A percentile compares a stretch with the other conserved stretches of the same genome.
Conservation (phyloP, 2,888 invertebrate species). For the Deilephila elpenor region DNA sequence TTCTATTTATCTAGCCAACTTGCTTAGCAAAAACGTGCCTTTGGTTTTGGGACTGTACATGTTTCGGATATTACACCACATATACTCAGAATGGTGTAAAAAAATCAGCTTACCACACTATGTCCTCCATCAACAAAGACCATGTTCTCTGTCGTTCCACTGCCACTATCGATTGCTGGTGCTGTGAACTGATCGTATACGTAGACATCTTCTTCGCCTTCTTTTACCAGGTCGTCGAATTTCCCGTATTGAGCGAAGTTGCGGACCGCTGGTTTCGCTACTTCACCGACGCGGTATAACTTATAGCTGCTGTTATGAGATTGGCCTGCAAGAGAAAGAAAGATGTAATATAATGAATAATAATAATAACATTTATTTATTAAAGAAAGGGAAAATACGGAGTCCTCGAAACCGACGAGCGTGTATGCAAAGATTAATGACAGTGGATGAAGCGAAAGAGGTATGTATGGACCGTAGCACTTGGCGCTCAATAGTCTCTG, state of each 20-base stretch:
- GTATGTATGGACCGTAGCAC: too few relatives aligned
- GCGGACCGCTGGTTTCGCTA: constrained; percentile 90
- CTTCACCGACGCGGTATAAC: constrained; percentile 91
- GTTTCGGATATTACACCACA: background rate
- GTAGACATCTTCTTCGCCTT: constrained; percentile 86
- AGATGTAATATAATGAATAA: background rate
- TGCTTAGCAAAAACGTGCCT: too few relatives aligned
- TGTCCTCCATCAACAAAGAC: constrained; percentile 95
- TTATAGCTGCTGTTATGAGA: constrained; percentile 92
- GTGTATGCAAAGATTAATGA: too few relatives aligned
- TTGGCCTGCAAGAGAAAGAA: constrained; percentile 86
- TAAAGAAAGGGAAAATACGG: too few relatives aligned
- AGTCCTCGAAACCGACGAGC: too few relatives aligned
- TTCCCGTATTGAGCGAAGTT: constrained; percentile 94
- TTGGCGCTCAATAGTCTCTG: too few relatives aligned
- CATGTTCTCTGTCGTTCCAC: constrained; percentile 90
- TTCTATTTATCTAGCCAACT: too few relatives aligned
- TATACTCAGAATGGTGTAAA: background rate
- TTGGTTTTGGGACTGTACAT: too few relatives aligned
- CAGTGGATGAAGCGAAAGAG: too few relatives aligned
- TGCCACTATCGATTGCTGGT: constrained; percentile 88
- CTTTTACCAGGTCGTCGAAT: constrained; percentile 89
- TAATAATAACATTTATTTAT: background rate
- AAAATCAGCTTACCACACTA: constrained; percentile 84
- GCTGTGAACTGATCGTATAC: constrained; percentile 94